These are phyloP conservation scores for Drosophila nigrodunni DNA, from an alignment of 1,140 invertebrate genomes.

Conservation along the genomic window DNA sequence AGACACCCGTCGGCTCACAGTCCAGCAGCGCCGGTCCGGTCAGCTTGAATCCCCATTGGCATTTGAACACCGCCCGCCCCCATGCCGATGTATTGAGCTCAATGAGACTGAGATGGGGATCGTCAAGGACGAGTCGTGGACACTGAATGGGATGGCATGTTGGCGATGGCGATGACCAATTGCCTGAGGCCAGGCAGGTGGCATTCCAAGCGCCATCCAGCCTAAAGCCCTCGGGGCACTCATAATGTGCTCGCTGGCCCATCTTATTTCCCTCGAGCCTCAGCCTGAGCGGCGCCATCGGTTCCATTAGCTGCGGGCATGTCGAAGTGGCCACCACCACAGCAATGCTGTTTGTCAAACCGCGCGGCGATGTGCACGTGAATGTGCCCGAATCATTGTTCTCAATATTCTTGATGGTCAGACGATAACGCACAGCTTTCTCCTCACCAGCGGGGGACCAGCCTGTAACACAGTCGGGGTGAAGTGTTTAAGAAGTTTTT, in stretches of 20 bases:
- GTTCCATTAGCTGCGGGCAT: slow-evolving; percentile 85
- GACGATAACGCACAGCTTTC: slow-evolving; percentile 91
- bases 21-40: slow-evolving; percentile 90
- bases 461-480: slow-evolving; percentile 86
- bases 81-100: slow-evolving; percentile 87
- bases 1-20: slow-evolving; percentile 91
- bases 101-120: slow-evolving; percentile 86
- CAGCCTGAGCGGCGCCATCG: slow-evolving; percentile 85
- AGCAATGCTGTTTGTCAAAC: slow-evolving; percentile 91
- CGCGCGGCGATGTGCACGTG: slow-evolving; percentile 92
- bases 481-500: background rate
- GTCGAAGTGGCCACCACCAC: slow-evolving; percentile 89
- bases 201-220: slow-evolving; percentile 89
- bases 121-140: slow-evolving; percentile 87
- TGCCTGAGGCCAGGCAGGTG: slow-evolving; percentile 91
- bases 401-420: slow-evolving; percentile 93
- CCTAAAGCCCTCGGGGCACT: slow-evolving; percentile 89
- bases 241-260: slow-evolving; percentile 87
- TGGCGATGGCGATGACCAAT: slow-evolving; percentile 91
- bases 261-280: slow-evolving; percentile 89
- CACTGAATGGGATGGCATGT: slow-evolving; percentile 90
- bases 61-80: slow-evolving; percentile 91
- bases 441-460: slow-evolving; percentile 92
- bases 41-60: slow-evolving; percentile 92
- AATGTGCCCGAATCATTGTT: slow-evolving; percentile 92